phyloP scores from a whole-genome alignment of 2,888 invertebrate species.

The Lutraria lutraria region DNA sequence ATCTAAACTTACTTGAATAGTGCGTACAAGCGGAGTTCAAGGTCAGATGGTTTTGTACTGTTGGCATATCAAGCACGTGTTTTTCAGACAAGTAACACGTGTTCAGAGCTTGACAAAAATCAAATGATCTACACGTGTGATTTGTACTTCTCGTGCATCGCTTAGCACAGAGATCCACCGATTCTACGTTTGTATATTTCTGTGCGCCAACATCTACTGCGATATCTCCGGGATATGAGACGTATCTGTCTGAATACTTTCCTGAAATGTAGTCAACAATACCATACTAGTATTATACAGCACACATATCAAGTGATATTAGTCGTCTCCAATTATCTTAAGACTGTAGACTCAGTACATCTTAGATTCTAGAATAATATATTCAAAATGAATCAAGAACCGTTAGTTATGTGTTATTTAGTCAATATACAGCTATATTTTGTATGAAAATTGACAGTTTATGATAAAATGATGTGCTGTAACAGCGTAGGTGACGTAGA shows the following conservation, averaged over 20 bases:
- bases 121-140: constrained; percentile 68
- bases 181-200: constrained; percentile 45
- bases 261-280: constrained; percentile 62
- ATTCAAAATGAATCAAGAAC: no score
- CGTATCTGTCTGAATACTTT: constrained; percentile 71
- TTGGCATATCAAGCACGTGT: constrained; percentile 58
- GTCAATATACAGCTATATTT: no score
- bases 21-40: constrained; percentile 57
- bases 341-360: no score
- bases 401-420: no score
- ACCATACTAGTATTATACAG: not conserved
- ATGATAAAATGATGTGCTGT: no score
- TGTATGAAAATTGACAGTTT: no score
- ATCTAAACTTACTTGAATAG: constrained; percentile 66
- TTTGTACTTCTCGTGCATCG: constrained; percentile 42
- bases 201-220: not conserved
- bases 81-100: constrained; percentile 62
- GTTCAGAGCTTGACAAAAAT: constrained; percentile 63
- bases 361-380: no score
- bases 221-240: constrained; percentile 56
- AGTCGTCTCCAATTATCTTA: no score
- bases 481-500: no score
- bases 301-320: no score
- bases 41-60: not conserved
- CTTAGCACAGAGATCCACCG: constrained; percentile 73